Conservation (phyloP, 2,888 invertebrate species). For the Lumbricus terrestris region DNA sequence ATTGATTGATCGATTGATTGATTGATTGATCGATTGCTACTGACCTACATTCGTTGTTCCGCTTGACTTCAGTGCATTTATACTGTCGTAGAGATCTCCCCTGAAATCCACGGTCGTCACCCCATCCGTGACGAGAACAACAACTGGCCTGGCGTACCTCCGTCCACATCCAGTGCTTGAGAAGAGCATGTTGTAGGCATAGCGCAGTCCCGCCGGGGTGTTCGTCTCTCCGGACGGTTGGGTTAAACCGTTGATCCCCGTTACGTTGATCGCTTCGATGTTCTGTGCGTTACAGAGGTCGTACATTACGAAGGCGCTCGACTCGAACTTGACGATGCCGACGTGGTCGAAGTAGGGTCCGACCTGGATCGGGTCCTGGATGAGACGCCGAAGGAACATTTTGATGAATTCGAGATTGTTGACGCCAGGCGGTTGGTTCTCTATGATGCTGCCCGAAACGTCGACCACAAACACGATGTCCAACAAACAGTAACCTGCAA, state of each 20-base stretch:
- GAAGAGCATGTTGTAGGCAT: constrained; percentile 24
- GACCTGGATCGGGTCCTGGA: neutral
- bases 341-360: constrained; percentile 28
- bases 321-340: constrained; percentile 29
- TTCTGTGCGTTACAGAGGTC: constrained; percentile 22
- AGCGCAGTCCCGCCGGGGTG: constrained; percentile 27
- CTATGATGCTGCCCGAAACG: constrained; percentile 28
- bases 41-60: constrained; percentile 22
- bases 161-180: constrained; percentile 23
- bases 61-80: neutral
- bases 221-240: constrained; percentile 25
- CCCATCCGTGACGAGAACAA: constrained; percentile 30
- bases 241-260: constrained; percentile 20
- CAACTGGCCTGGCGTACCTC: constrained; percentile 11
- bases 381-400: neutral
- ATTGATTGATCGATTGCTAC: no score
- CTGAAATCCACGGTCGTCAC: constrained; percentile 26
- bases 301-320: constrained; percentile 24
- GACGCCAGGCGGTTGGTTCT: constrained; percentile 28
- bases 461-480: constrained; percentile 33
- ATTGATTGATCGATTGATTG: no score
- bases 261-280: neutral
- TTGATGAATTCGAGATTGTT: constrained; percentile 27
- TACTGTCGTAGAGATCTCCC: neutral
- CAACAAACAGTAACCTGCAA: constrained; percentile 30